Evolutionary conservation across 2,888 invertebrate genomes (phyloP).

Genomic region (Lepidocyrtinus sp.): DNA sequence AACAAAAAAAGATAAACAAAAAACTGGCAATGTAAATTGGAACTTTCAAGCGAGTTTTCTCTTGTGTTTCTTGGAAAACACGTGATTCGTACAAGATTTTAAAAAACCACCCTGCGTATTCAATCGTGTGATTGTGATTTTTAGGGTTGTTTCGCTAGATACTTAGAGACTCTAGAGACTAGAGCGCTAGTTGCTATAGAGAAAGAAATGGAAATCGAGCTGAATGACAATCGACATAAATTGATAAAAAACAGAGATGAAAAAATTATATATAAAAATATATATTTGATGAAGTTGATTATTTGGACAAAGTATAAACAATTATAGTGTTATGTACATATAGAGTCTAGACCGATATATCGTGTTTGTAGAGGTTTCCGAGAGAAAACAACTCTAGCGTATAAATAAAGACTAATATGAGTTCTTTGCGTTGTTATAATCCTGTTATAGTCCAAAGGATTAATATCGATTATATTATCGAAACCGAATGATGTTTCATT

Average conservation of each 20-base stretch:
- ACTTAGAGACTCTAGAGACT: not conserved
- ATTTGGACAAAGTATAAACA: constrained; percentile 10
- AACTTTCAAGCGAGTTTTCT: constrained; percentile 16
- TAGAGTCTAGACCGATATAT: not conserved
- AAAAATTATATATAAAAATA: too few species aligned
- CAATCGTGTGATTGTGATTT: constrained; percentile 18
- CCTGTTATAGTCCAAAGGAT: too few species aligned
- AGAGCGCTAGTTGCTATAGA: not conserved
- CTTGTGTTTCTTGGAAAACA: constrained; percentile 9
- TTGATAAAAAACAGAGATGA: not conserved
- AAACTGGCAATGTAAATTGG: constrained; percentile 18
- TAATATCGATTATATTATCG: too few species aligned
- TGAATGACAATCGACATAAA: constrained; percentile 18
- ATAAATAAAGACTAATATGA: too few species aligned
- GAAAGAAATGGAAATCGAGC: constrained; percentile 13
- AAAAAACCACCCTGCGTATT: constrained; percentile 18
- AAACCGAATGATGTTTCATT: too few species aligned
- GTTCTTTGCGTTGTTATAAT: too few species aligned
- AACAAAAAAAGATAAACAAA: constrained; percentile 5
- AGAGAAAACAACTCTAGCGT: not conserved
- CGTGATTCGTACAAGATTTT: constrained; percentile 18
- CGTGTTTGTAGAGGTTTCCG: constrained; percentile 1
- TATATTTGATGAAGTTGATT: constrained; percentile 18
- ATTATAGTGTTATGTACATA: not conserved
- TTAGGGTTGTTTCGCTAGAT: constrained; percentile 15